Percentiles rank a stretch among this genome's conserved stretches.
These are phyloP conservation scores for Erinaceus europaeus DNA, from an alignment of 2,113 vertebrate genomes.

Conservation along the genomic window DNA sequence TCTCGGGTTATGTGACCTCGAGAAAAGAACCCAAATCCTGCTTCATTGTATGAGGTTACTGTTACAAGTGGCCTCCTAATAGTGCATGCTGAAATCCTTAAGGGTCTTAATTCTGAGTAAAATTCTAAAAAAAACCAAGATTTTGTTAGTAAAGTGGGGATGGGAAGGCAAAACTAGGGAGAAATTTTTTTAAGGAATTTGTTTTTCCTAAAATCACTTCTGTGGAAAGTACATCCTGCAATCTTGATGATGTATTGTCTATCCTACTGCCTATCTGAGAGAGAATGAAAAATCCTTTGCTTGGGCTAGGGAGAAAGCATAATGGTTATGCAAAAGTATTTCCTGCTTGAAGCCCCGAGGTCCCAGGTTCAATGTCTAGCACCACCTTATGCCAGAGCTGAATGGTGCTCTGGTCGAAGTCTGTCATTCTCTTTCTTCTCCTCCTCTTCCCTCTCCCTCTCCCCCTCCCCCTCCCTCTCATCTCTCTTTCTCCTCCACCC, in stretches of 20 bases:
- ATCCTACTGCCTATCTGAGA: no score
- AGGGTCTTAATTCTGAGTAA: neutral
- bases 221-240: neutral
- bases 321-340: no score
- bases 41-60: neutral
- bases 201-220: neutral
- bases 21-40: neutral
- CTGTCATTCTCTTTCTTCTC: no score
- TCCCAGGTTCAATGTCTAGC: no score
- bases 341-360: no score
- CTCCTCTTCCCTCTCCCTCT: no score
- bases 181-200: neutral
- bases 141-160: neutral
- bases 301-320: no score
- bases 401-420: no score
- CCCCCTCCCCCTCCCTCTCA: no score
- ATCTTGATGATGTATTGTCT: neutral
- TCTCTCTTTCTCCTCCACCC: no score
- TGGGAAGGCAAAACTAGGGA: neutral
- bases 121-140: neutral
- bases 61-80: neutral
- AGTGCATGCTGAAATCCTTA: neutral
- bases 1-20: neutral
- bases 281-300: no score
- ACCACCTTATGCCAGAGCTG: no score